phyloP scores from a whole-genome alignment of 2,888 invertebrate species.

The Erebia palarica region DNA sequence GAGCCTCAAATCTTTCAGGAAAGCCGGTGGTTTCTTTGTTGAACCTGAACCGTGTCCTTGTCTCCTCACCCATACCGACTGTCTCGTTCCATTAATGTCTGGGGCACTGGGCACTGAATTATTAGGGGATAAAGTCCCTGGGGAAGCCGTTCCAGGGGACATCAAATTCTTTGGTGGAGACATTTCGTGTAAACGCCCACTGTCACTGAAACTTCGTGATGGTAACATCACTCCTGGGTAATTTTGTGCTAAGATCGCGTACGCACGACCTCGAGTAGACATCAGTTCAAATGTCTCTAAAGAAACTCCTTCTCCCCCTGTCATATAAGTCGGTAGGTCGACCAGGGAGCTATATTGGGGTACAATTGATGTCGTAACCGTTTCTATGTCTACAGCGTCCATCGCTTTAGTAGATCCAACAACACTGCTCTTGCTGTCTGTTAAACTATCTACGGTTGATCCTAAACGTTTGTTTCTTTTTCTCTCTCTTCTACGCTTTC shows the following conservation, averaged over 20 bases:
- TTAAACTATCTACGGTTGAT: slow-evolving; percentile 87
- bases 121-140: slow-evolving; percentile 58
- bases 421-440: slow-evolving; percentile 86
- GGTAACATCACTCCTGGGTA: slow-evolving; percentile 88
- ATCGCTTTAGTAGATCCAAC: slow-evolving; percentile 79
- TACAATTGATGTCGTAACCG: slow-evolving; percentile 64
- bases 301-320: slow-evolving; percentile 89
- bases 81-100: slow-evolving; percentile 45
- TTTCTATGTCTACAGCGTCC: slow-evolving; percentile 60
- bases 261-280: slow-evolving; percentile 86
- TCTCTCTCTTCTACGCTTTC: slow-evolving; percentile 83
- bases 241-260: slow-evolving; percentile 87
- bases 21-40: slow-evolving; percentile 84
- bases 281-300: slow-evolving; percentile 88
- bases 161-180: slow-evolving; percentile 63
- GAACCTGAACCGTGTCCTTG: slow-evolving; percentile 61
- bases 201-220: slow-evolving; percentile 88
- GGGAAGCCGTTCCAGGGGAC: slow-evolving; percentile 57
- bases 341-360: slow-evolving; percentile 90
- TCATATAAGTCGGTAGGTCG: slow-evolving; percentile 92
- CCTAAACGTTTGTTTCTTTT: slow-evolving; percentile 81
- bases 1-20: slow-evolving; percentile 87
- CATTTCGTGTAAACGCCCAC: slow-evolving; percentile 70
- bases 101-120: slow-evolving; percentile 49
- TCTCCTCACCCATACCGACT: slow-evolving; percentile 81